Conservation (phyloP, 2,888 invertebrate genomes). For the Eustalomyia histrio region DNA sequence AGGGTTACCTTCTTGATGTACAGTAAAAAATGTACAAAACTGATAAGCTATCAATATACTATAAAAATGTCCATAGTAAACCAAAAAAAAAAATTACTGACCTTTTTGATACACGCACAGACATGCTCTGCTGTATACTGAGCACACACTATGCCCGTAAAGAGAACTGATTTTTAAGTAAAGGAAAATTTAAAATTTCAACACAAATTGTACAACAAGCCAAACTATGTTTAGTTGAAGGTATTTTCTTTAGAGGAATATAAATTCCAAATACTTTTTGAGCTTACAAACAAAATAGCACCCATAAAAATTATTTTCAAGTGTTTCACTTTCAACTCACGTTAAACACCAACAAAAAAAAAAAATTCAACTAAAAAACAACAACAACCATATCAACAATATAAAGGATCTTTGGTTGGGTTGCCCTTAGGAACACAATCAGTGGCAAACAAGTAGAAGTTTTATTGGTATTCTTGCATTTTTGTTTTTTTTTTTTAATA, state of each 20-base stretch:
- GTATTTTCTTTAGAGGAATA: too few species aligned
- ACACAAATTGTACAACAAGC: too few species aligned
- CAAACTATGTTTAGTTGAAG: too few species aligned
- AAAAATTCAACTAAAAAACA: not conserved
- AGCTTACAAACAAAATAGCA: not conserved
- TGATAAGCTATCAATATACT: slow-evolving; percentile 56
- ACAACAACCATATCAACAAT: not conserved
- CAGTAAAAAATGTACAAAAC: not conserved
- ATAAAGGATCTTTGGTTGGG: slow-evolving; percentile 22
- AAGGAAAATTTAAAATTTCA: too few species aligned
- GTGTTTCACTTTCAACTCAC: slow-evolving; percentile 58
- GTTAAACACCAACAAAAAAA: slow-evolving; percentile 25
- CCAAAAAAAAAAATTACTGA: slow-evolving; percentile 19
- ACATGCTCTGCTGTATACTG: not conserved
- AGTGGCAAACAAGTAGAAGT: slow-evolving; percentile 30
- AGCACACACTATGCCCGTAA: too few species aligned
- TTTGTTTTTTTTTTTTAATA: not conserved
- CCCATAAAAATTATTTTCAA: slow-evolving; percentile 47
- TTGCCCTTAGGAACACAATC: slow-evolving; percentile 38
- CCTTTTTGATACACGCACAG: slow-evolving; percentile 19
- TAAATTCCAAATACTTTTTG: too few species aligned
- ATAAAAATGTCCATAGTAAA: slow-evolving; percentile 43
- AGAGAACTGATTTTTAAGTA: too few species aligned
- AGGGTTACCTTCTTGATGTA: slow-evolving; percentile 14
- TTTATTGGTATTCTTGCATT: slow-evolving; percentile 42